Conservation (phyloP, 2,113 vertebrate species). For the Cyrtonyx montezumae region DNA sequence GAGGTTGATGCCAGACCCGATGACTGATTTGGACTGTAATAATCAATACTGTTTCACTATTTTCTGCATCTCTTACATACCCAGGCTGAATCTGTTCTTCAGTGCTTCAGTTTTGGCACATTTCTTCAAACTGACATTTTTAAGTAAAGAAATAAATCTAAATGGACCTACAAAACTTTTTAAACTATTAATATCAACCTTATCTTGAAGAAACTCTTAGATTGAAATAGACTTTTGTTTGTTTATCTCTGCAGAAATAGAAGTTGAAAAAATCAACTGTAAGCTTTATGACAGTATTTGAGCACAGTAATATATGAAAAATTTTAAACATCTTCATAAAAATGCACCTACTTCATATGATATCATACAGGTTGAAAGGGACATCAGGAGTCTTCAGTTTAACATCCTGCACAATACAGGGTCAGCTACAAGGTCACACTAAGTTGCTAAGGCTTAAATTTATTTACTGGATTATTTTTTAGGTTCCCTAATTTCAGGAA, state of each 20-base stretch:
- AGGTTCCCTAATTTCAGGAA: not conserved
- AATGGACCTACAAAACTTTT: not conserved
- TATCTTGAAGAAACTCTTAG: not conserved
- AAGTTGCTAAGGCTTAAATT: conserved; percentile 18
- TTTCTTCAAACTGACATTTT: not conserved
- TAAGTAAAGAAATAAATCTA: not conserved
- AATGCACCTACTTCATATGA: not conserved
- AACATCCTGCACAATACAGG: not conserved
- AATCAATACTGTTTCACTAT: not conserved
- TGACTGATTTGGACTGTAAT: not conserved
- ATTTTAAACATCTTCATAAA: not conserved
- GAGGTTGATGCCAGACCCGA: not conserved
- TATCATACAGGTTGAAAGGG: not conserved
- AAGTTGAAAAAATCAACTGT: not conserved
- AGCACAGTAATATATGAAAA: not conserved
- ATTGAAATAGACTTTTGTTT: not conserved
- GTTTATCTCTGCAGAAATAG: not conserved
- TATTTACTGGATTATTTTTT: not conserved
- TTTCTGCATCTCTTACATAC: not conserved
- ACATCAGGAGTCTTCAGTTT: not conserved
- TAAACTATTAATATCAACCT: not conserved
- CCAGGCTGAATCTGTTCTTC: not conserved
- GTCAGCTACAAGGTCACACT: not conserved
- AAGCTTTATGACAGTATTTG: not conserved
- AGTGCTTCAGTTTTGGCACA: not conserved